Conservation (phyloP, 2,113 vertebrate genomes). For the Gorsachius goisagi region DNA sequence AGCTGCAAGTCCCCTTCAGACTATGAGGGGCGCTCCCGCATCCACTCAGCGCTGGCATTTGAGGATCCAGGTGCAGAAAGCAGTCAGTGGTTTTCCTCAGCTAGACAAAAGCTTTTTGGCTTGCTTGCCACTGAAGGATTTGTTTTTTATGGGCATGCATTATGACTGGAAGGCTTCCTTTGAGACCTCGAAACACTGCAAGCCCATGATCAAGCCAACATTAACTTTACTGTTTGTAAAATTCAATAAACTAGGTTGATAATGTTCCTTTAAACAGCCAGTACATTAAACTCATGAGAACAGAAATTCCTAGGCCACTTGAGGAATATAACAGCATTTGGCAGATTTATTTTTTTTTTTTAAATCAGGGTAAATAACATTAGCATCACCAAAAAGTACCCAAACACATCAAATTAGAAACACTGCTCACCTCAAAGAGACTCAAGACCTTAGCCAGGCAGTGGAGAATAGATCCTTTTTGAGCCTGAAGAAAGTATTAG, state of each 20-base stretch:
- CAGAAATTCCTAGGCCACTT: not conserved
- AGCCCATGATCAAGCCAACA: not conserved
- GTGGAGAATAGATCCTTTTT: conserved; percentile 86
- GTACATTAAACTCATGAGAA: not conserved
- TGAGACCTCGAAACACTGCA: not conserved
- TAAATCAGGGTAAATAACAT: not conserved
- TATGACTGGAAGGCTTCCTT: not conserved
- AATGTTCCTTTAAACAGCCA: not conserved
- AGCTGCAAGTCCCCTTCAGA: not conserved
- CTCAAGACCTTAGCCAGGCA: conserved; percentile 90
- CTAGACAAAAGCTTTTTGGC: not conserved
- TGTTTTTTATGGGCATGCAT: not conserved
- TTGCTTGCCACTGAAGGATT: not conserved
- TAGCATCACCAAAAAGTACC: not conserved
- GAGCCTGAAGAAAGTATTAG: conserved; percentile 70
- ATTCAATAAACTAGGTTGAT: not conserved
- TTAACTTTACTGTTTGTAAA: not conserved
- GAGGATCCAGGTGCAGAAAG: not conserved
- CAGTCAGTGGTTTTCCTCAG: not conserved
- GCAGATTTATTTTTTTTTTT: not conserved
- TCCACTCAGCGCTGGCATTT: not conserved
- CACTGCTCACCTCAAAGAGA: conserved; percentile 89
- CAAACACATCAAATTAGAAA: not conserved
- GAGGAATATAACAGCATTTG: not conserved
- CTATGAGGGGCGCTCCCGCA: not conserved